Base-by-base conservation (phyloP, 2,797 vertebrate genomes). In the Gambusia yucatana region DNA sequence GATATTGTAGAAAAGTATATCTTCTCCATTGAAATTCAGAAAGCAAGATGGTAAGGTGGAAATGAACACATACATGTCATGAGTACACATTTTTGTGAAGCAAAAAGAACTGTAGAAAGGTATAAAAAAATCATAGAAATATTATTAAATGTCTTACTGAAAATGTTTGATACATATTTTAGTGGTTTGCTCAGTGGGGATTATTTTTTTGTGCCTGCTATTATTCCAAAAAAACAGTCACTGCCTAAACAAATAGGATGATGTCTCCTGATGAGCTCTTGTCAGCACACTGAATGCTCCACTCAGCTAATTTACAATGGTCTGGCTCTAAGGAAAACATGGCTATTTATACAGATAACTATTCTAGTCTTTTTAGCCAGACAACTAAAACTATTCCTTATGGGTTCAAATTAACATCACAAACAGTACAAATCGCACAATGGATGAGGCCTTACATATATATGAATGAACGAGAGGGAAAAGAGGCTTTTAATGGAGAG, bases 231-330 rank as follows among this genome's bases (percentile, higher is more conserved):
- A 80, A 71, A 71, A 48, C 73, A 39, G 63, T 63, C 81, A 84
- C 88, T 82, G 11, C 71, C 87, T 83, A 90, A 86, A 84, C 86
- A 91, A 93, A 91, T 85, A 89, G 79, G 81, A 88, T 90, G 87
- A 91, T 90, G 86, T 79, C 85, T 81, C 86, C 81, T 93, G 89
- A 93, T 92, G 91, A 93, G 87, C 82, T 89, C 89, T 93, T 50
- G 50, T 90, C 89, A 90, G 87, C 85, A 71, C 77, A 75, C 22
- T 67, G 85, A 89, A 89, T 78, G 86, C 86, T 87, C 72, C 81
- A 76, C 76, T 84, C 77, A 77, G 76, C 84, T 93, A 76, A 94
- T 94, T 92, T 92, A 86, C 90, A 94, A 88, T 20, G 70, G 90
- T 84, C 80, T 79, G 70, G 77, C 88, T 92, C 81, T 48, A 25